Evolutionary conservation across 1,140 invertebrate species (phyloP).

Genomic region (Drosophila asahinai): DNA sequence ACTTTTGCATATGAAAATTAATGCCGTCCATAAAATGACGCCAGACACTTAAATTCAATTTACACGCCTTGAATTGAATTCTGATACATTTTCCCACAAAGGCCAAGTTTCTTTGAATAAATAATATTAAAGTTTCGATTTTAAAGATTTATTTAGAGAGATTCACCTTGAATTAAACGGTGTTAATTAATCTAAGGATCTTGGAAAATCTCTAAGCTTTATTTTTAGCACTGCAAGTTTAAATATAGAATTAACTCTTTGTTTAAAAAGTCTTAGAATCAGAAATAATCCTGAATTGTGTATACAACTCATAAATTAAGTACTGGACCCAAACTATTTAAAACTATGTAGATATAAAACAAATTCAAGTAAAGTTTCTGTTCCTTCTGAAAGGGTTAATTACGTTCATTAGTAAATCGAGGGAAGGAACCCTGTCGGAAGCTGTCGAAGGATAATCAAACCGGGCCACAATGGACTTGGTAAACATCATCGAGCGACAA

Average conservation of each 20-base stretch:
- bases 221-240: no score
- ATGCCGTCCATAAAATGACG: slow-evolving; percentile 32
- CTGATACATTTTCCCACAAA: not conserved
- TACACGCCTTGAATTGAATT: slow-evolving; percentile 10
- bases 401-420: slow-evolving; percentile 42
- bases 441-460: slow-evolving; percentile 57
- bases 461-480: slow-evolving; percentile 60
- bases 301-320: no score
- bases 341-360: not conserved
- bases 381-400: slow-evolving; percentile 33
- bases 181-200: not conserved
- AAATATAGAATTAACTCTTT: no score
- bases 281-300: no score
- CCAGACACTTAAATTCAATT: slow-evolving; percentile 22
- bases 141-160: not conserved
- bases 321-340: no score
- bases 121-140: not conserved
- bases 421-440: not conserved
- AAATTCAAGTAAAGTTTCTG: not conserved
- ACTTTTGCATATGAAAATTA: slow-evolving; percentile 56
- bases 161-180: not conserved
- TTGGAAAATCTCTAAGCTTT: not conserved
- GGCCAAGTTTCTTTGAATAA: not conserved
- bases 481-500: slow-evolving; percentile 64
- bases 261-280: no score